Evolutionary conservation across 2,888 invertebrate species (phyloP), one percentile per base, ranked within the genome.

Genomic region (Cephonodes hylas): DNA sequence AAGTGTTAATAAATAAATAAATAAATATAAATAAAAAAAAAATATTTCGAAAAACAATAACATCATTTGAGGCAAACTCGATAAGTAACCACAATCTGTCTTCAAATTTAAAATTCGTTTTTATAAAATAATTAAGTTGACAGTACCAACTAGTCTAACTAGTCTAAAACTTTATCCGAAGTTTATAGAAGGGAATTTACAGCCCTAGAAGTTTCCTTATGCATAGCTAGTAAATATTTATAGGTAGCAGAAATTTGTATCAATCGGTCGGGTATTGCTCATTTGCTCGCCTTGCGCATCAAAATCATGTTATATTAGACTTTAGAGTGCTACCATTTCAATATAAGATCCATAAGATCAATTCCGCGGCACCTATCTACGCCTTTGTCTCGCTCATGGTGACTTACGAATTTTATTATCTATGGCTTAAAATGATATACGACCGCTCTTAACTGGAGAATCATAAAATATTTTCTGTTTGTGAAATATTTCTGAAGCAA

Each of bases 391-490:
- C 79, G 81, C 80, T 79, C 77, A 81, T 84, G 84, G 86, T 84
- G 88, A 91, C 90, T 91, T 89, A 90, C 88, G 81, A 89, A 88
- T 91, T 92, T 91, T 91, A 91, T 91, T 90, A 89, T 91, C 91
- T 91, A 92, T 90, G 88, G 89, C 91, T 91, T 91, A 89, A 91
- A 91, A 91, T 92, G 91, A 92, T 90, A 91, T 92, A 92, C 79
- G 86, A 69, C 87, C 83, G 84, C 89, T 89, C 89, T 91, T 90
- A 91, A 92, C 88, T 90, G 88, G 89, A 84, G 91, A 89, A 91
- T 91, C 91, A 90, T 92, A 92, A 92, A 92, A 92, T 91, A 91
- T 92, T 91, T 91, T 91, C 91, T 91, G 92, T 92, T 91, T 92
- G 92, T 90, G 89, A 91, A 91, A 92, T 91, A 91, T 92, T 91